phyloP scores from a whole-genome alignment of 2,113 vertebrate species.

The Vanacampus margaritifer region DNA sequence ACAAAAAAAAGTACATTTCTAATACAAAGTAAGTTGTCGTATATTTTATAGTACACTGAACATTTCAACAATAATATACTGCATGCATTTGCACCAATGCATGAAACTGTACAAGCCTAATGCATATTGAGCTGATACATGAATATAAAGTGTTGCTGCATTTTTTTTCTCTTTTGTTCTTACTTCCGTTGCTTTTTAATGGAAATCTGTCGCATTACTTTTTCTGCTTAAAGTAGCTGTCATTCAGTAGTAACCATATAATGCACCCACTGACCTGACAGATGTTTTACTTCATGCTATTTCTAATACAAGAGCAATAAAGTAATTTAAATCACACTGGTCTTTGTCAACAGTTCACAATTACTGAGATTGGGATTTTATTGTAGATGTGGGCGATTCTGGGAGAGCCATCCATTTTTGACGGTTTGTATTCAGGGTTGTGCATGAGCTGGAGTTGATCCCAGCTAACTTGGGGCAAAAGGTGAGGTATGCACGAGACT shows the following conservation, averaged over 20 bases:
- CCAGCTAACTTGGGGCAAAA: too few relatives aligned
- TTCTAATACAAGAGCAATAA: slow-evolving; percentile 62
- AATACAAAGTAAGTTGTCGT: slow-evolving; percentile 32
- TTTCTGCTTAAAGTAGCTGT: slow-evolving; percentile 2
- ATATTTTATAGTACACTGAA: slow-evolving; percentile 35
- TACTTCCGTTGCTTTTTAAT: slow-evolving; percentile 33
- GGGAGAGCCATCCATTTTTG: background rate
- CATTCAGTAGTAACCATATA: slow-evolving; percentile 21
- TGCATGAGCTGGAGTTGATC: background rate
- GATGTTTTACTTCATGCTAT: slow-evolving; percentile 23
- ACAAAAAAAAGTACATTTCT: slow-evolving; percentile 36
- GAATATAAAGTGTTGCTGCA: slow-evolving; percentile 20
- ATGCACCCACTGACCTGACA: slow-evolving; percentile 24
- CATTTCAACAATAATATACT: slow-evolving; percentile 35
- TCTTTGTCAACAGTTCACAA: too few relatives aligned
- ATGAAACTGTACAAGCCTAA: slow-evolving; percentile 41
- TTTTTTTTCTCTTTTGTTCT: slow-evolving; percentile 37
- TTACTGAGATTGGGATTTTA: background rate
- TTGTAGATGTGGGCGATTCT: background rate
- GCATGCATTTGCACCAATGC: slow-evolving; percentile 51
- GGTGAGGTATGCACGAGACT: too few relatives aligned
- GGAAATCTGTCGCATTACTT: slow-evolving; percentile 4
- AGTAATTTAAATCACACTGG: slow-evolving; percentile 49
- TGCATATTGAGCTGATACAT: slow-evolving; percentile 33
- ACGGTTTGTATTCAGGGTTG: background rate